Conservation (phyloP, 2,797 vertebrate genomes). For the Decapterus maruadsi region DNA sequence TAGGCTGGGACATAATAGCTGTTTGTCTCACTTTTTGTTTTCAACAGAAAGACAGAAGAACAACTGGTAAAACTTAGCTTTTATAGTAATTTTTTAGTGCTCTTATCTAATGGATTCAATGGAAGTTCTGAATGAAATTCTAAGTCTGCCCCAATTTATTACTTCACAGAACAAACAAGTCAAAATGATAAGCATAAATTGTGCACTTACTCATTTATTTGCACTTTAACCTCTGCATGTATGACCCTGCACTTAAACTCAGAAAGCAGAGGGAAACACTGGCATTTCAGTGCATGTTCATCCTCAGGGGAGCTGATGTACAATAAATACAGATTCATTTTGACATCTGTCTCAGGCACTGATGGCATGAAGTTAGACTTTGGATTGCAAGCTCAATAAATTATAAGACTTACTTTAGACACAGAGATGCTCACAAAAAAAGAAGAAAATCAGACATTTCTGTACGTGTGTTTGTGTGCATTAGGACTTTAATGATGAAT, state of each 20-base stretch:
- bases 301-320: neutral
- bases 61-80: neutral
- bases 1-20: neutral
- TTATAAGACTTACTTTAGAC: neutral
- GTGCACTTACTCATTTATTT: neutral
- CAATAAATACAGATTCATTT: constrained; percentile 8
- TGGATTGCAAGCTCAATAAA: neutral
- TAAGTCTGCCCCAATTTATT: neutral
- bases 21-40: constrained; percentile 2
- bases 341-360: constrained; percentile 10
- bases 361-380: neutral
- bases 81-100: neutral
- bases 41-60: neutral
- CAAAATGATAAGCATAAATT: neutral
- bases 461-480: neutral
- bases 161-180: neutral
- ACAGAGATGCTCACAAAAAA: neutral
- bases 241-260: neutral
- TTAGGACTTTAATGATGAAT: constrained; percentile 27
- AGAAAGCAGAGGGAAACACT: neutral
- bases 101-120: neutral
- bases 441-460: neutral
- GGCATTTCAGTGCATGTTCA: neutral
- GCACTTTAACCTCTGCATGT: neutral
- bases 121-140: neutral